Conservation (phyloP, 1,140 invertebrate genomes). For the Cotesia chilonis region DNA sequence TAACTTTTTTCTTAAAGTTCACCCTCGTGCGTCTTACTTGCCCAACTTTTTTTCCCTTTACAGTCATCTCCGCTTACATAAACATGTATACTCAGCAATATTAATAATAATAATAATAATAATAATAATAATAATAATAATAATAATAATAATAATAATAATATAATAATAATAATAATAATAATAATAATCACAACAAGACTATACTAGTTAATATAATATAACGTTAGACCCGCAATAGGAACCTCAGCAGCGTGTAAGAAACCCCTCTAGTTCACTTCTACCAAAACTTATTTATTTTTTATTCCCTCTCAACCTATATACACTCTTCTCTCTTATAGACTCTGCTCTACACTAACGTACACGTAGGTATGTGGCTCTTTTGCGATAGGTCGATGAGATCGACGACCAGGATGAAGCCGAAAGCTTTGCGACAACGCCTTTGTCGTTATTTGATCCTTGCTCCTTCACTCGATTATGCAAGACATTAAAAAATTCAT, state of each 20-base stretch:
- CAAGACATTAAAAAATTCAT: slow-evolving; percentile 24
- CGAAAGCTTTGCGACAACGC: not conserved
- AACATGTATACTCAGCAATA: slow-evolving; percentile 38
- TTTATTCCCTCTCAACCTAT: not conserved
- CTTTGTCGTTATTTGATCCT: slow-evolving; percentile 14
- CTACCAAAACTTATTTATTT: not conserved
- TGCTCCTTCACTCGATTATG: slow-evolving; percentile 26
- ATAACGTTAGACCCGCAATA: slow-evolving; percentile 53
- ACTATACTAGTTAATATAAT: not conserved
- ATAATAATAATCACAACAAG: too few species aligned
- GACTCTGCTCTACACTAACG: not conserved
- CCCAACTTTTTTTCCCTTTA: slow-evolving; percentile 39
- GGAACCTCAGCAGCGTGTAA: slow-evolving; percentile 46
- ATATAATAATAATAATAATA: not conserved
- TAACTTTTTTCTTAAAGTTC: slow-evolving; percentile 2
- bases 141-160: too few species aligned
- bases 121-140: too few species aligned
- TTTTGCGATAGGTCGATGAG: not conserved
- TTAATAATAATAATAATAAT: not conserved
- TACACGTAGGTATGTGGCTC: not conserved
- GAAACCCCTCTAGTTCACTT: slow-evolving; percentile 15
- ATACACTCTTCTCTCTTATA: not conserved
- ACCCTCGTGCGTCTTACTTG: not conserved
- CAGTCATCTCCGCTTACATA: slow-evolving; percentile 63
- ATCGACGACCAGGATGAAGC: not conserved